Evolutionary conservation across 23 tunicate species (phyloP).

Genomic region (Halocynthia roretzi): DNA sequence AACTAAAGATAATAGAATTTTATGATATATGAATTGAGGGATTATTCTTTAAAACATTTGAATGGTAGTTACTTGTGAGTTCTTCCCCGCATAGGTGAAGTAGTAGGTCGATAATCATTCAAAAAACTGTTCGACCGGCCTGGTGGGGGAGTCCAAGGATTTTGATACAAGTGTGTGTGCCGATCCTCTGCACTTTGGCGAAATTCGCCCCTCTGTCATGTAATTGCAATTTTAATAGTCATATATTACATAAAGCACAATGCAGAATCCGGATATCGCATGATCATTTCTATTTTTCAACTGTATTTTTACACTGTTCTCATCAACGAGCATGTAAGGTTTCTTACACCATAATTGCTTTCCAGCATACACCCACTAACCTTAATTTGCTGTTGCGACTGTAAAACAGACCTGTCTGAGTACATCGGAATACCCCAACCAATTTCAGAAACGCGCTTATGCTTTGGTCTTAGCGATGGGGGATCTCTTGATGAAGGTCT

Average conservation of each 20-base stretch:
- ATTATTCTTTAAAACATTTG: too few species aligned
- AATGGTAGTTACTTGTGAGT: background rate
- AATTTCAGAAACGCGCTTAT: conserved; percentile 50
- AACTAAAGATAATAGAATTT: too few species aligned
- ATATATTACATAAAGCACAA: background rate
- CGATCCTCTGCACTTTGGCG: conserved; percentile 45
- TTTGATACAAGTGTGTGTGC: conserved; percentile 48
- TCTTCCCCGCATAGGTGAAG: conserved; percentile 9
- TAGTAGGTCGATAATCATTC: conserved; percentile 3
- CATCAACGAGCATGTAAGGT: too few species aligned
- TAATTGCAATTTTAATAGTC: background rate
- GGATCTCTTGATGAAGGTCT: conserved; percentile 60
- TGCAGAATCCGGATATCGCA: background rate
- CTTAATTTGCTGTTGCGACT: conserved; percentile 41
- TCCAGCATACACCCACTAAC: background rate
- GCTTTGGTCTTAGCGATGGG: conserved; percentile 40
- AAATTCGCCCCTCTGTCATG: conserved; percentile 37
- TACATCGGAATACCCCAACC: conserved; percentile 62
- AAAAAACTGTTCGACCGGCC: background rate
- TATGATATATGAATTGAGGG: too few species aligned
- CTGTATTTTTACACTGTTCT: too few species aligned
- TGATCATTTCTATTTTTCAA: background rate
- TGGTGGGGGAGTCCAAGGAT: conserved; percentile 51
- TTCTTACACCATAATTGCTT: background rate
- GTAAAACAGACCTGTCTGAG: conserved; percentile 27